These are phyloP conservation scores for Ictalurus furcatus DNA, from an alignment of 2,113 vertebrate species.

Conservation along the genomic window DNA sequence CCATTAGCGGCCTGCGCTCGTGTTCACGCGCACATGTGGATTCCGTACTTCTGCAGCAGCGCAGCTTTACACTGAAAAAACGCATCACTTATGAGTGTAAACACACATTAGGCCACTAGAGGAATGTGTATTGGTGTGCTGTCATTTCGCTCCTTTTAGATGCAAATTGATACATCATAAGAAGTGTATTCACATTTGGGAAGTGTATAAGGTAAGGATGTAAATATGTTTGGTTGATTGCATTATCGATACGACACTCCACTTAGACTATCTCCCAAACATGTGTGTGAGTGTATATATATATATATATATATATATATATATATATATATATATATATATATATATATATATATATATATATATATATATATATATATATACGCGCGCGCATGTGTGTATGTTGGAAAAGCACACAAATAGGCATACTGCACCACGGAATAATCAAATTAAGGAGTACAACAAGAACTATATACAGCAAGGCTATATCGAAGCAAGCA, in stretches of 20 bases:
- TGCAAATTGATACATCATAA: conserved; percentile 39
- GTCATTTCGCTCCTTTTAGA: conserved; percentile 33
- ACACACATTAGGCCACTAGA: conserved; percentile 28
- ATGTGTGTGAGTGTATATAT: too few relatives aligned
- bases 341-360: too few relatives aligned
- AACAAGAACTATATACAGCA: not conserved
- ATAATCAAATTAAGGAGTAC: not conserved
- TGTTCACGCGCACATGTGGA: conserved; percentile 70
- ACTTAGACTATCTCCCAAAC: not conserved
- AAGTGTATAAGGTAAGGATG: conserved; percentile 21
- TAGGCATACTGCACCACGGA: not conserved
- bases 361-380: too few relatives aligned
- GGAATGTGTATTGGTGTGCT: conserved; percentile 49
- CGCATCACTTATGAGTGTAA: conserved; percentile 47
- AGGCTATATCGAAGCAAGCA: not conserved
- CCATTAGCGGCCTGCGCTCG: conserved; percentile 67
- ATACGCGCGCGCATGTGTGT: too few relatives aligned
- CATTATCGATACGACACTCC: conserved; percentile 24
- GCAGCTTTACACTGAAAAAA: conserved; percentile 15
- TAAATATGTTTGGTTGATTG: conserved; percentile 14
- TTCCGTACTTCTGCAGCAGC: conserved; percentile 62
- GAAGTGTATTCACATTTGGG: conserved; percentile 43
- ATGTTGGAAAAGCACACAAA: not conserved
- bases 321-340: too few relatives aligned
- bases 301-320: too few relatives aligned